Conservation (phyloP, 2,113 vertebrate genomes). For the Toxotes jaculatrix region DNA sequence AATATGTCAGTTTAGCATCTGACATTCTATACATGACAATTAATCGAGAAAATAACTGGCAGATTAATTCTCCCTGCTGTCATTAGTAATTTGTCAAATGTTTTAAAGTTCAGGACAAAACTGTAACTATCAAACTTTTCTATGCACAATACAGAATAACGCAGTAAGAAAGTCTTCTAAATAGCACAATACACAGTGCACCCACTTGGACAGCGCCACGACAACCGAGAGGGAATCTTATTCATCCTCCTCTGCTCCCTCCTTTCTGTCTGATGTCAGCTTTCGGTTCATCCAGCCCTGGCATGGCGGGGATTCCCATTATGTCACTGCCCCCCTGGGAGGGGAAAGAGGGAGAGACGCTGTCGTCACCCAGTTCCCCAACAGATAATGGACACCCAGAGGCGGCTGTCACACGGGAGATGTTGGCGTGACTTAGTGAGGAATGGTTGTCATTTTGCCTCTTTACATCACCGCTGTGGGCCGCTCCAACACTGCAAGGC, state of each 20-base stretch:
- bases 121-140: no score
- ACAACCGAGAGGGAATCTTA: not conserved
- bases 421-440: constrained; percentile 12
- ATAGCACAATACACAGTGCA: no score
- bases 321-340: constrained; percentile 59
- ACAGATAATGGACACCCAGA: constrained; percentile 55
- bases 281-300: constrained; percentile 21
- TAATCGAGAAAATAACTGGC: no score
- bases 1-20: no score
- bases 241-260: constrained; percentile 27
- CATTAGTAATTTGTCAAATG: no score
- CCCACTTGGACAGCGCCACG: not conserved
- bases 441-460: constrained; percentile 25
- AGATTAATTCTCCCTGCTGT: no score
- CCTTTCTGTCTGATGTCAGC: constrained; percentile 56
- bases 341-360: constrained; percentile 18
- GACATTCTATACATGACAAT: no score
- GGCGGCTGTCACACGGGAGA: constrained; percentile 47
- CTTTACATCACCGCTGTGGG: constrained; percentile 16
- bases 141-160: not conserved
- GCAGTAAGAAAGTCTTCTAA: not conserved
- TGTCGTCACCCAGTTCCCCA: constrained; percentile 33
- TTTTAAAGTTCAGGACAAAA: no score
- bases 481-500: not conserved
- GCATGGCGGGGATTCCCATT: constrained; percentile 66